Evolutionary conservation across 2,888 invertebrate genomes (phyloP).

Genomic region (Stegana nigrithorax): DNA sequence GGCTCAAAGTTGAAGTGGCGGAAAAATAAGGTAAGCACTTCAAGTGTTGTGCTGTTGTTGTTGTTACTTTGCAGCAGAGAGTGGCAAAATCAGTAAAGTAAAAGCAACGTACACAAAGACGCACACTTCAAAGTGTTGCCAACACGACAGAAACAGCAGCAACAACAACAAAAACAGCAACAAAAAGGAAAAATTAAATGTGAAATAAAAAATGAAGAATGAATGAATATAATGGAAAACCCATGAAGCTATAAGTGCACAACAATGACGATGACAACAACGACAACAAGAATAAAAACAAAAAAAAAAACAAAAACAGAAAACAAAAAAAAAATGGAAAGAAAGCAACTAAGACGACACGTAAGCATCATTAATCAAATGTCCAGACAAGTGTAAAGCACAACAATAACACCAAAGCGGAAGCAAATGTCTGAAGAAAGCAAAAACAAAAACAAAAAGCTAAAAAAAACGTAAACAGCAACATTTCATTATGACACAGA

Average conservation of each 20-base stretch:
- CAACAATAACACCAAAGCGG: constrained; percentile 21
- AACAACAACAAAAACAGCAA: neutral
- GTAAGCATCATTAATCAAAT: constrained; percentile 60
- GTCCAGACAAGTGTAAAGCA: constrained; percentile 59
- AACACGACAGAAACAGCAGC: constrained; percentile 1
- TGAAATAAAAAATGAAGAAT: neutral
- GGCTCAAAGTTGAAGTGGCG: constrained; percentile 14
- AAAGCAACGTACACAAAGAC: constrained; percentile 14
- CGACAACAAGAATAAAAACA: constrained; percentile 2
- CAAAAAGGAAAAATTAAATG: neutral
- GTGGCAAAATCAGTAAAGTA: constrained; percentile 2
- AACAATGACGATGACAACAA: constrained; percentile 14
- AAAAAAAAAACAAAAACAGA: too few species aligned
- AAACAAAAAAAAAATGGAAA: too few species aligned
- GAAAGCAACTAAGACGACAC: constrained; percentile 32
- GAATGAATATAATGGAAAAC: constrained; percentile 50
- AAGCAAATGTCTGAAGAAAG: neutral
- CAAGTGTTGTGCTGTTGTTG: constrained; percentile 11
- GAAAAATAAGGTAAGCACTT: constrained; percentile 19
- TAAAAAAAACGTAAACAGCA: neutral
- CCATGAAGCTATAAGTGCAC: constrained; percentile 31
- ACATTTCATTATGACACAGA: too few species aligned
- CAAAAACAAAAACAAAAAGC: neutral
- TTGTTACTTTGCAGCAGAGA: too few species aligned
- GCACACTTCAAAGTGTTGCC: constrained; percentile 23